A percentile compares a stretch with the other conserved stretches of the same genome.
phyloP scores from a whole-genome alignment of 2,888 invertebrate species.

The Drosophila yooni region DNA sequence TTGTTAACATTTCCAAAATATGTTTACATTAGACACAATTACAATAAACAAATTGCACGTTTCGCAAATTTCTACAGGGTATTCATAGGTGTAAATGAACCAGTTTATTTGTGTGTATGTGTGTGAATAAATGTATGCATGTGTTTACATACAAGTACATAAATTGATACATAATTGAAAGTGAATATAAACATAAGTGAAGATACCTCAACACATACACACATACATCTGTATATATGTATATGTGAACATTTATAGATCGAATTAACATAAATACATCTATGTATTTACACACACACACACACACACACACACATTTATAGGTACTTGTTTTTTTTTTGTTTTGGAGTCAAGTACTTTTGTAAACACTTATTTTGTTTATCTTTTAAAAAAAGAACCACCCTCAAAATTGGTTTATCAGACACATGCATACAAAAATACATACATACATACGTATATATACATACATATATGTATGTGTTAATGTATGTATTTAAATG shows the following conservation, averaged over 20 bases:
- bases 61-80: background rate
- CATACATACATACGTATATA: background rate
- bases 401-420: constrained; percentile 29
- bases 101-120: background rate
- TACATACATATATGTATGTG: background rate
- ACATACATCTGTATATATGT: background rate
- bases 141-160: background rate
- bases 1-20: background rate
- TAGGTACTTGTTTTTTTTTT: background rate
- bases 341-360: constrained; percentile 31
- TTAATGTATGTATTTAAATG: background rate
- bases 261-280: background rate
- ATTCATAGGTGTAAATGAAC: background rate
- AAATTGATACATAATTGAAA: background rate
- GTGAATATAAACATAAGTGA: constrained; percentile 1
- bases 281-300: background rate
- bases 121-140: background rate
- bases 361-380: constrained; percentile 40
- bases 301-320: background rate
- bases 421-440: background rate
- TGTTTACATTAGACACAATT: background rate
- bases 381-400: constrained; percentile 24
- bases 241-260: constrained; percentile 2
- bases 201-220: constrained; percentile 1
- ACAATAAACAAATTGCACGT: background rate